Evolutionary conservation across 2,113 vertebrate genomes (phyloP).

Genomic region (Bothrops jararaca): DNA sequence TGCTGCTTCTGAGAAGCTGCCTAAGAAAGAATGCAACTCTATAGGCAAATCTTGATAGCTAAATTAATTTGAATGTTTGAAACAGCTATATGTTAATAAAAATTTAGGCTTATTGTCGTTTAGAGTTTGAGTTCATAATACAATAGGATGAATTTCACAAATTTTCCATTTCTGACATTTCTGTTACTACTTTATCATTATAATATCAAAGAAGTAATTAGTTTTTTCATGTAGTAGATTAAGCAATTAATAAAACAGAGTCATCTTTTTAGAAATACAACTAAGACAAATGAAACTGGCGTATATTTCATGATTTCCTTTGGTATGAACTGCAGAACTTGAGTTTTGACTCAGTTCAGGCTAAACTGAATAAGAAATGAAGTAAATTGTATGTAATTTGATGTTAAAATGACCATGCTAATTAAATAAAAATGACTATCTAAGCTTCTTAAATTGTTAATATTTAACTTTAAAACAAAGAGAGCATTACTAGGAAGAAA

Average conservation of each 20-base stretch:
- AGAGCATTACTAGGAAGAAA: background rate
- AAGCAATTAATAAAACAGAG: slow-evolving; percentile 5
- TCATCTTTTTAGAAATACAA: background rate
- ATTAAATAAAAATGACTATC: background rate
- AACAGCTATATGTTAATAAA: background rate
- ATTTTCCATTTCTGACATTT: background rate
- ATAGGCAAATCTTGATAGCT: background rate
- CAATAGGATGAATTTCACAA: background rate
- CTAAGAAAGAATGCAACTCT: background rate
- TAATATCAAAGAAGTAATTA: background rate
- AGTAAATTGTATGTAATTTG: background rate
- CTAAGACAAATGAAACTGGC: background rate
- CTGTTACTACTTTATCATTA: slow-evolving; percentile 3
- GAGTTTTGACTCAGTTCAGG: slow-evolving; percentile 27
- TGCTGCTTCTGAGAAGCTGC: background rate
- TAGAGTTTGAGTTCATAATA: slow-evolving; percentile 20
- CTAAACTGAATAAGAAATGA: background rate
- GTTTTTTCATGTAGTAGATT: background rate
- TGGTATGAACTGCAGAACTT: slow-evolving; percentile 17
- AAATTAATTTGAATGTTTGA: background rate
- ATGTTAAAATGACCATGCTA: background rate
- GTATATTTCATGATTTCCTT: background rate
- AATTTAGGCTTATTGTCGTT: background rate
- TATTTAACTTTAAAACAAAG: background rate
- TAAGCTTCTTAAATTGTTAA: background rate